Conservation (phyloP, 2,888 invertebrate genomes). For the Gryllus longicercus region DNA sequence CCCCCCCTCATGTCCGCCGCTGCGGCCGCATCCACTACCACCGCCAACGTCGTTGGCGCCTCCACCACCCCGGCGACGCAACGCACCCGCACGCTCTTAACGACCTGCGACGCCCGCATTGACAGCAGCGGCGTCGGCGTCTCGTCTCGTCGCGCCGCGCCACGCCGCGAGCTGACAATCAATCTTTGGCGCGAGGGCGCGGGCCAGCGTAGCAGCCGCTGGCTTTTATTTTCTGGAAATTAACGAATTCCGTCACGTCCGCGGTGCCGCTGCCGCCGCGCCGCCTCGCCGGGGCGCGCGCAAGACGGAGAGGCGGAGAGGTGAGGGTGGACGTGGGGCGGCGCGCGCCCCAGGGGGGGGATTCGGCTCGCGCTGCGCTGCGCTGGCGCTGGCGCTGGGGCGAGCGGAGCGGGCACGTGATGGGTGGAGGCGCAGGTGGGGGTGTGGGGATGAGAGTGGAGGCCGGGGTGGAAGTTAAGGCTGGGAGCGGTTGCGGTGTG, state of each 20-base stretch:
- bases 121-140: not conserved
- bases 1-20: too few species aligned
- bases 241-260: slow-evolving; percentile 34
- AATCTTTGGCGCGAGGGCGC: not conserved
- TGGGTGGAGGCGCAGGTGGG: too few species aligned
- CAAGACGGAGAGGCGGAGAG: not conserved
- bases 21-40: too few species aligned
- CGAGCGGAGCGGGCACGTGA: too few species aligned
- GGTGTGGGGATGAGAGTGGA: too few species aligned
- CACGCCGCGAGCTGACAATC: not conserved
- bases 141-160: not conserved
- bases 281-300: slow-evolving; percentile 1
- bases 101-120: not conserved
- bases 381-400: too few species aligned
- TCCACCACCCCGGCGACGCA: too few species aligned
- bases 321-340: not conserved
- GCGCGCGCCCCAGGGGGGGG: not conserved
- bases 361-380: too few species aligned
- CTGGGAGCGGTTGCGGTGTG: too few species aligned
- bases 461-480: too few species aligned
- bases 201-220: not conserved
- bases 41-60: too few species aligned
- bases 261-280: slow-evolving; percentile 27
- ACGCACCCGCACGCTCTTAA: not conserved
- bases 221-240: slow-evolving; percentile 25